Conservation (phyloP, 1,140 invertebrate genomes). For the Ips nitidus region DNA sequence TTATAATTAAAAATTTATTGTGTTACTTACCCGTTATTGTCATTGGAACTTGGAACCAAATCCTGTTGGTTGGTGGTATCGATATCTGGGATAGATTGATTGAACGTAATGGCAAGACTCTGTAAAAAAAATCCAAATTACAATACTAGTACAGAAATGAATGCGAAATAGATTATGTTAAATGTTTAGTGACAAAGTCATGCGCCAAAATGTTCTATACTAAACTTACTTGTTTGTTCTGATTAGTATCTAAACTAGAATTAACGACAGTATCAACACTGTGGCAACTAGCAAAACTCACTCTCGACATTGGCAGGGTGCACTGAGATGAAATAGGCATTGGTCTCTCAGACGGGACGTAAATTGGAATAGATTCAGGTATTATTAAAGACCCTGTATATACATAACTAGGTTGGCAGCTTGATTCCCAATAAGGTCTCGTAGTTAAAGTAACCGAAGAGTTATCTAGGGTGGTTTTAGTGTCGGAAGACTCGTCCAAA, state of each 20-base stretch:
- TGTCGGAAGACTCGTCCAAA: conserved; percentile 67
- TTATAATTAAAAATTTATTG: too few relatives aligned
- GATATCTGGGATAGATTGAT: background rate
- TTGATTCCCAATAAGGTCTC: conserved; percentile 29
- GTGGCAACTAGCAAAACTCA: conserved; percentile 27
- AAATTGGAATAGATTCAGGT: conserved; percentile 33
- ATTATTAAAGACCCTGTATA: conserved; percentile 36
- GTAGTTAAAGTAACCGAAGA: conserved; percentile 1
- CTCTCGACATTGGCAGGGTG: conserved; percentile 23
- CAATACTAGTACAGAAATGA: background rate
- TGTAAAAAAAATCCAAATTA: conserved; percentile 16
- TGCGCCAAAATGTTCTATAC: background rate
- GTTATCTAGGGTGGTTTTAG: conserved; percentile 1
- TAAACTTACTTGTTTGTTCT: conserved; percentile 30
- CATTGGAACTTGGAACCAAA: conserved; percentile 11
- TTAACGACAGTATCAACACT: conserved; percentile 30
- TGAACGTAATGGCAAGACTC: conserved; percentile 19
- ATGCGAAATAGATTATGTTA: background rate
- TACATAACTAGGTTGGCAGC: conserved; percentile 34
- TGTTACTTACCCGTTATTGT: conserved; percentile 22
- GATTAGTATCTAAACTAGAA: conserved; percentile 29
- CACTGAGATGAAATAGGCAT: conserved; percentile 17
- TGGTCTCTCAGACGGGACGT: conserved; percentile 28
- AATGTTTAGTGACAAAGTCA: background rate
- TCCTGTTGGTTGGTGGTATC: background rate